These are phyloP conservation scores for Poeciliopsis turneri DNA, from an alignment of 2,797 vertebrate genomes.

Conservation along the genomic window DNA sequence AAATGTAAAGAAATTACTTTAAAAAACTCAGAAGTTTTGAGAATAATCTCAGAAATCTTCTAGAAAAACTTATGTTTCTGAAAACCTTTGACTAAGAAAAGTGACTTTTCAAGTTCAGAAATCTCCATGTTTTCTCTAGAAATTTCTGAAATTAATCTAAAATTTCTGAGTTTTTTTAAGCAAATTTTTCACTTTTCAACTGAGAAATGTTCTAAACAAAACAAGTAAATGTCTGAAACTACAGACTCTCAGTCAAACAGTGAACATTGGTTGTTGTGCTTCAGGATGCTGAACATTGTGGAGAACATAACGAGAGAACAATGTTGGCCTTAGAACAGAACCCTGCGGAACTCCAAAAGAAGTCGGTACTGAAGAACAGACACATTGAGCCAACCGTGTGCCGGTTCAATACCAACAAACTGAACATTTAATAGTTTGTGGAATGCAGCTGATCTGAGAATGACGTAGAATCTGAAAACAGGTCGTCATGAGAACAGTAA, in stretches of 20 bases:
- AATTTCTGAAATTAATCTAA: no score
- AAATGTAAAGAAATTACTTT: no score
- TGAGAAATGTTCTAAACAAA: no score
- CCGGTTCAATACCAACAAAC: not conserved
- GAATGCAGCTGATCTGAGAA: not conserved
- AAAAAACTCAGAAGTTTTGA: no score
- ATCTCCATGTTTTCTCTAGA: no score
- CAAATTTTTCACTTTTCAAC: no score
- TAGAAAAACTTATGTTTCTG: no score
- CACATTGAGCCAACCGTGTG: not conserved
- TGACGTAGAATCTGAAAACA: not conserved
- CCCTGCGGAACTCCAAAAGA: not conserved
- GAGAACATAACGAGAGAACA: not conserved
- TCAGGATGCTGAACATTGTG: not conserved
- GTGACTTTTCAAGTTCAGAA: no score
- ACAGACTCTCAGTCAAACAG: not conserved
- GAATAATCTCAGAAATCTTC: no score
- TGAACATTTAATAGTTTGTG: not conserved
- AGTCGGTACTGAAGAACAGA: not conserved
- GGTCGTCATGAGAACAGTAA: not conserved
- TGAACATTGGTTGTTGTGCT: not conserved
- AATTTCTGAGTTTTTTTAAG: no score
- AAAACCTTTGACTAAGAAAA: no score
- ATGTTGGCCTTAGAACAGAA: not conserved
- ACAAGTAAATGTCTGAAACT: no score